Conservation (phyloP, 2,888 invertebrate species). For the Hyposoter didymator region DNA sequence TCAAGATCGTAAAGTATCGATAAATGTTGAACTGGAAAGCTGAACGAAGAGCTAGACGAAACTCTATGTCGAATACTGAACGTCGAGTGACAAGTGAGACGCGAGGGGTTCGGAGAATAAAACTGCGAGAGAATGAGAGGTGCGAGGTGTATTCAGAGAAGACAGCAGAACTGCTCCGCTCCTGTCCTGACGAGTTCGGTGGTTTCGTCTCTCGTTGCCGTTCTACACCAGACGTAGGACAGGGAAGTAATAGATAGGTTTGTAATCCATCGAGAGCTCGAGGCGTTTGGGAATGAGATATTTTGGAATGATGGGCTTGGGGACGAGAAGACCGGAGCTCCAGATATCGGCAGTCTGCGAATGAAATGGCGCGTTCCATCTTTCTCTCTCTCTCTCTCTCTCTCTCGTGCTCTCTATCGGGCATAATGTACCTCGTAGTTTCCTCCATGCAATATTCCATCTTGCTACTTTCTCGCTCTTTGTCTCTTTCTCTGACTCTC, state of each 20-base stretch:
- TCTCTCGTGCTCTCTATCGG: conserved; percentile 61
- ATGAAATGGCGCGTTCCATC: conserved; percentile 82
- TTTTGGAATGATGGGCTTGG: conserved; percentile 78
- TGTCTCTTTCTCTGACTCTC: conserved; percentile 69
- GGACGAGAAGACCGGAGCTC: conserved; percentile 65
- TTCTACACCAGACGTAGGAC: conserved; percentile 74
- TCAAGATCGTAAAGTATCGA: conserved; percentile 14
- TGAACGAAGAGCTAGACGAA: background rate
- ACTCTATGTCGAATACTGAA: conserved; percentile 51
- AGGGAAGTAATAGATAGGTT: conserved; percentile 84
- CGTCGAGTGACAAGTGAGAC: conserved; percentile 40
- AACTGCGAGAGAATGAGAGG: conserved; percentile 59
- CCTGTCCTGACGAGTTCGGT: conserved; percentile 68
- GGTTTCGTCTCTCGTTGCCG: conserved; percentile 63
- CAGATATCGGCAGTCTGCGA: conserved; percentile 84
- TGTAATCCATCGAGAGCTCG: conserved; percentile 83
- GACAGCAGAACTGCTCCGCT: conserved; percentile 26
- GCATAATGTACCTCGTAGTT: conserved; percentile 30
- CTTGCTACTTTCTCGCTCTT: conserved; percentile 15
- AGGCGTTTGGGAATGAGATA: conserved; percentile 84
- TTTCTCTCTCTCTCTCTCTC: conserved; percentile 74
- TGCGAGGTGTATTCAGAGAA: conserved; percentile 26
- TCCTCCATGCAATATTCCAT: conserved; percentile 50
- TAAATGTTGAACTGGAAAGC: background rate
- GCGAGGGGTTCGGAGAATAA: conserved; percentile 21